Evolutionary conservation across 2,797 vertebrate genomes (phyloP), one percentile per base, ranked within the genome.

Genomic region (Schizothorax lantsangensis): DNA sequence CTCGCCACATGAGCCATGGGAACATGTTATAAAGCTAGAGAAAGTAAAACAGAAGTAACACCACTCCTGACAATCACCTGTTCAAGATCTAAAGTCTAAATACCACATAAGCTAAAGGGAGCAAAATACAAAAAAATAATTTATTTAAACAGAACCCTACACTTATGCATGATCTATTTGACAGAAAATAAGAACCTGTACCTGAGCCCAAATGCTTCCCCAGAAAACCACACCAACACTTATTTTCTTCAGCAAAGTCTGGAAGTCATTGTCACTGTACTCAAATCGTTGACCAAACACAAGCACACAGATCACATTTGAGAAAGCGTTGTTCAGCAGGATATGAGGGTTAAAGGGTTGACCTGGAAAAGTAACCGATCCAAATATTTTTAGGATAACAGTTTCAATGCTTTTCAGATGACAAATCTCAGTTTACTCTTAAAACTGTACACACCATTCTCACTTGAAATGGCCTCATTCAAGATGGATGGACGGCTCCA

Each of bases 401-500:
- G 14, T 68, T 68, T 36, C 14, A 11, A 2, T 68, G 12, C 14
- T 68, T 68, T 36, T 19, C 64, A 30, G 14, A 4, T 14, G 6
- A 10, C 40, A 45, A 52, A 52, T 10, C 4, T 52, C 15, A 47
- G 40, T 47, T 52, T 52, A 52, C 49, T 52, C 15, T 17, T 17
- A 17, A 17, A 52, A 52, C 15, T 17, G 49, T 19, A 52, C 33
- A 78, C 91, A 85, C 93, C 93, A 93, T 93, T 88, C 0, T 93
- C 88, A 33, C 85, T 79, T n/a, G 85, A 77, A 38, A 94, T 81
- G 17, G 90, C 91, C 68, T 94, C 92, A 21, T 68, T 73, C 68
- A 95, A 90, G 59, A 96, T 92, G 33, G 59, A 96, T 92, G 33
- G 47, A 92, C 0, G 86, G 88, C 81, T 95, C 94, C n/a, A 94